phyloP scores from a whole-genome alignment of 2,113 vertebrate species.

The Myanophis thanlyinensis region DNA sequence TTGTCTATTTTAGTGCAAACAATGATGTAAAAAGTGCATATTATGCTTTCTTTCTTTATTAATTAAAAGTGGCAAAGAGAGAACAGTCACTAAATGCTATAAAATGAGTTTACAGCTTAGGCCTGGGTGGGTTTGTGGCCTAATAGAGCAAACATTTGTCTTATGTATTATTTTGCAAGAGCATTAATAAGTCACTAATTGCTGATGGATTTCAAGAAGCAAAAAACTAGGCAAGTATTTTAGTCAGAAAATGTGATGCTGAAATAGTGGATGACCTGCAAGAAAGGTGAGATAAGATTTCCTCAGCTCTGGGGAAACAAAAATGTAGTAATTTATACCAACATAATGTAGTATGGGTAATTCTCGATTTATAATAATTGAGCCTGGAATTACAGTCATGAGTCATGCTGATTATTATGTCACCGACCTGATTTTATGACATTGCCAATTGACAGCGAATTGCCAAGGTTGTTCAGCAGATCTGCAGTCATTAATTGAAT shows the following conservation, averaged over 20 bases:
- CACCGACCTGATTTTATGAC: background rate
- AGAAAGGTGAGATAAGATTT: slow-evolving; percentile 15
- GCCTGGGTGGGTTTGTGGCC: slow-evolving; percentile 19
- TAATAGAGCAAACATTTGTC: slow-evolving; percentile 24
- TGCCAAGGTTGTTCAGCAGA: background rate
- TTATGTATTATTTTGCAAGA: slow-evolving; percentile 34
- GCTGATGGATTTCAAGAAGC: background rate
- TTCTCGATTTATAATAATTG: background rate
- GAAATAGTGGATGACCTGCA: background rate
- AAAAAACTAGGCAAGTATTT: background rate
- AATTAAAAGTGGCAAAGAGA: slow-evolving; percentile 68
- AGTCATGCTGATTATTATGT: background rate
- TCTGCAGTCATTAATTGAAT: background rate
- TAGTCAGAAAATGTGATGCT: slow-evolving; percentile 3
- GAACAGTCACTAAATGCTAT: slow-evolving; percentile 50
- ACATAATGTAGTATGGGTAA: slow-evolving; percentile 35
- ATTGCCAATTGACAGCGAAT: no score
- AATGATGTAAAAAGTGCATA: slow-evolving; percentile 52
- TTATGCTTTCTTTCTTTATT: slow-evolving; percentile 73
- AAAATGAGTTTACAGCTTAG: slow-evolving; percentile 36
- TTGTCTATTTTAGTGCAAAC: slow-evolving; percentile 70
- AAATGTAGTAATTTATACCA: slow-evolving; percentile 40
- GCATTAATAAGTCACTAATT: slow-evolving; percentile 47
- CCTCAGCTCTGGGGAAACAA: slow-evolving; percentile 11
- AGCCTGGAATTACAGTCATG: background rate